Conservation (phyloP, 1,140 invertebrate species). For the Drosophila pectinifera region DNA sequence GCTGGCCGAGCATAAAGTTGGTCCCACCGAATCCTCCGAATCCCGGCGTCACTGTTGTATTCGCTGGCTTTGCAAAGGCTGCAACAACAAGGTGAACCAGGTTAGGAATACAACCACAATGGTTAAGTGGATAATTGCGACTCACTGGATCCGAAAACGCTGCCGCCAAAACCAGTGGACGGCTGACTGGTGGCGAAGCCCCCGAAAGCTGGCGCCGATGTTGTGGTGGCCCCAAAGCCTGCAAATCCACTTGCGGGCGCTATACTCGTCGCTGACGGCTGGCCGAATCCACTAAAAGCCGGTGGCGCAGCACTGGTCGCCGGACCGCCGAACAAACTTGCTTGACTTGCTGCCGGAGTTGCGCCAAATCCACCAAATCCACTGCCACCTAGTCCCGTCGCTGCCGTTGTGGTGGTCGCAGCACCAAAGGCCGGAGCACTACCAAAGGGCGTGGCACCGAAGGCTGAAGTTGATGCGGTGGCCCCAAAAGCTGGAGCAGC, state of each 20-base stretch:
- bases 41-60: constrained; percentile 79
- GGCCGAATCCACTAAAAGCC: constrained; percentile 84
- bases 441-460: constrained; percentile 39
- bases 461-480: constrained; percentile 52
- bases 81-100: constrained; percentile 9
- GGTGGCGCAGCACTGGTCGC: constrained; percentile 63
- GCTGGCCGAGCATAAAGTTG: constrained; percentile 85
- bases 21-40: constrained; percentile 86
- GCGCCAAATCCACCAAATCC: constrained; percentile 73
- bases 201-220: constrained; percentile 85
- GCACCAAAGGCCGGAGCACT: constrained; percentile 47
- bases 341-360: constrained; percentile 51
- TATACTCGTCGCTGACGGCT: constrained; percentile 41
- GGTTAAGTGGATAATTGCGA: neutral
- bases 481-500: constrained; percentile 72
- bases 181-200: constrained; percentile 83
- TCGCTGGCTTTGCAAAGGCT: constrained; percentile 78
- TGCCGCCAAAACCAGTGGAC: constrained; percentile 85
- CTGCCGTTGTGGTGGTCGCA: constrained; percentile 59
- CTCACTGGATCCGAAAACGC: constrained; percentile 74
- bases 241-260: constrained; percentile 86
- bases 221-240: constrained; percentile 86
- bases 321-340: constrained; percentile 74
- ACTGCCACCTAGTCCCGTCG: constrained; percentile 64
- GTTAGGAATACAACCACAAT: constrained; percentile 15